Evolutionary conservation across 2,797 vertebrate species (phyloP).

Genomic region (Merluccius polli): DNA sequence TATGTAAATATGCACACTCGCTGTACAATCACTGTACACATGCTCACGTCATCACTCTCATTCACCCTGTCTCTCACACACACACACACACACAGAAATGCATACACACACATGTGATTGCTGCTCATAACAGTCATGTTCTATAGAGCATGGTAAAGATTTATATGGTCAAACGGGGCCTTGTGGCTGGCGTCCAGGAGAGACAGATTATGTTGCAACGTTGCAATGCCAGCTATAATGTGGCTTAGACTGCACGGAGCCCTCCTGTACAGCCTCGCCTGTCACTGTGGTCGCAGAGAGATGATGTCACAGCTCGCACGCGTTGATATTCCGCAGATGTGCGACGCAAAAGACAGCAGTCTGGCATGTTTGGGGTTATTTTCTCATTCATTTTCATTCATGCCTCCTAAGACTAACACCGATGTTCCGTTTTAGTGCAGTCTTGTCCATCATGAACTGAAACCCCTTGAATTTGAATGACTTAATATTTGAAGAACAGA

Average conservation of each 20-base stretch:
- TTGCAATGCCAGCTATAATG: constrained; percentile 68
- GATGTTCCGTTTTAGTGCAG: too few species aligned
- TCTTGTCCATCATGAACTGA: too few species aligned
- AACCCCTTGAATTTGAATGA: too few species aligned
- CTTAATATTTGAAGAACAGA: not conserved
- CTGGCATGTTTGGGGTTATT: not conserved
- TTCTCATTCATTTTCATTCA: not conserved
- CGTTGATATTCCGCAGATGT: constrained; percentile 39
- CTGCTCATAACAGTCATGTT: constrained; percentile 38
- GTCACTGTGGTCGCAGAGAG: constrained; percentile 60
- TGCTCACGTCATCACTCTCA: not conserved
- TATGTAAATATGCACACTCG: not conserved
- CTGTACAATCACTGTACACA: not conserved
- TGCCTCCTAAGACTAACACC: too few species aligned
- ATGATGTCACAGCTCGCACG: constrained; percentile 57
- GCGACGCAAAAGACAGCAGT: not conserved
- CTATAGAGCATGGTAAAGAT: constrained; percentile 48
- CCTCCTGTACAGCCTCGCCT: constrained; percentile 52
- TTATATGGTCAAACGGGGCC: constrained; percentile 60
- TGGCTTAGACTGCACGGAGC: constrained; percentile 69
- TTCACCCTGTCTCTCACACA: not conserved
- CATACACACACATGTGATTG: not conserved
- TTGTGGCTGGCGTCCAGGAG: constrained; percentile 59
- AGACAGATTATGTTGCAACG: constrained; percentile 71
- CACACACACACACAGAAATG: constrained; percentile 8